A percentile compares a stretch with the other conserved stretches of the same genome.
These are phyloP conservation scores for Stigmatopora argus DNA, from an alignment of 2,113 vertebrate species.

Conservation along the genomic window DNA sequence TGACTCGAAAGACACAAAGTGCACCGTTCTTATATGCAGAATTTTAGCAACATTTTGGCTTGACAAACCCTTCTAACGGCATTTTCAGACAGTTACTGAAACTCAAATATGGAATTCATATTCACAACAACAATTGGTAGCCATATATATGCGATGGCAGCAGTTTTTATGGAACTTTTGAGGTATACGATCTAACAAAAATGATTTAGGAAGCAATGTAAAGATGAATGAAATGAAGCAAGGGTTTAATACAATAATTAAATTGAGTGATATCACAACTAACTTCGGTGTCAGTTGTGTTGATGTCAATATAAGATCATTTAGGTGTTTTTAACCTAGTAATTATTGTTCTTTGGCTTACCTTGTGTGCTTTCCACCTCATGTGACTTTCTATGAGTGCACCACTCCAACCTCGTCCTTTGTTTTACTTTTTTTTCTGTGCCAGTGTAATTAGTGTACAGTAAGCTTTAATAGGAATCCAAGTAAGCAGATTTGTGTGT, in stretches of 20 bases:
- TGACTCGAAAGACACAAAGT: background rate
- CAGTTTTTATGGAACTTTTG: background rate
- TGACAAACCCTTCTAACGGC: background rate
- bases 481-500: constrained; percentile 29
- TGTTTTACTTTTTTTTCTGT: constrained; percentile 25
- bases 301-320: background rate
- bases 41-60: background rate
- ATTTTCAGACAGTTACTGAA: background rate
- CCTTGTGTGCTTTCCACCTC: background rate
- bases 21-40: background rate
- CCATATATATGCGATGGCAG: background rate
- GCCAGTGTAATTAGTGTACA: constrained; percentile 53
- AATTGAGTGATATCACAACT: background rate
- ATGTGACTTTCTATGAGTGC: constrained; percentile 33
- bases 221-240: background rate
- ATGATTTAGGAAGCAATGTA: background rate
- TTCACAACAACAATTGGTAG: background rate
- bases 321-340: background rate
- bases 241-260: background rate
- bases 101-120: background rate
- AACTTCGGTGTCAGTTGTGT: constrained; percentile 13
- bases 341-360: background rate
- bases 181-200: background rate
- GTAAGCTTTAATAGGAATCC: constrained; percentile 39
- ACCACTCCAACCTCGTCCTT: constrained; percentile 39